Base-by-base conservation (phyloP, 2,888 invertebrate species). In the Dendrolimus pini region DNA sequence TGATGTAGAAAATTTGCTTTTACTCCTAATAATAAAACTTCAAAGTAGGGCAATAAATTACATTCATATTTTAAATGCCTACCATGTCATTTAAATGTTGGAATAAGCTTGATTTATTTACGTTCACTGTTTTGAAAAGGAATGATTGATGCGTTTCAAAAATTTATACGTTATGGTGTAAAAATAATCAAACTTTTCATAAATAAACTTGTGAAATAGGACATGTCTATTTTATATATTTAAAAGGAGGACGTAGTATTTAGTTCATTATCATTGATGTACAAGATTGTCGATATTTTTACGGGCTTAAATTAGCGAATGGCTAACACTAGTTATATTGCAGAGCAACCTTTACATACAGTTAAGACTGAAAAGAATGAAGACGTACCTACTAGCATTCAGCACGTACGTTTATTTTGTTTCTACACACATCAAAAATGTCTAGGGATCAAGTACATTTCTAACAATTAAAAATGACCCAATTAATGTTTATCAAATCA, bases 301-400 rank as follows among this genome's bases (percentile, higher is more conserved):
- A 67, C 52, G 12, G 53, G 59, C 59, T 56, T 52, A 60, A 66
- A 67, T 60, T 64, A 60, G 71, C 72, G 74, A 72, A 62, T 61
- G 6, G 61, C 69, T 70, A 70, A 62, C 79, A 69, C 83, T 80
- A 78, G 66, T 67, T 69, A 69, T 73, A 77, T 74, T 78, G 80
- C 78, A 78, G 75, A 64, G 75, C 74, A 71, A 69, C 78, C 80
- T 80, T 83, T 83, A 87, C 83, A 83, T 85, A 85, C 86, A 83
- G 75, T 76, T 65, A 74, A 65, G 76, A 72, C 78, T 72, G 81
- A 76, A 75, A 75, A 82, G 75, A 47, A 47, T 80, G 80, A 75
- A 80, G 82, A 77, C 82, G 78, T 73, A 72, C 71, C 66, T 66
- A 70, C 71, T 64, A 65, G 67, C 68, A 67, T 71, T 75, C 72